Conservation (phyloP, 2,797 vertebrate genomes). For the Hydrophis major region DNA sequence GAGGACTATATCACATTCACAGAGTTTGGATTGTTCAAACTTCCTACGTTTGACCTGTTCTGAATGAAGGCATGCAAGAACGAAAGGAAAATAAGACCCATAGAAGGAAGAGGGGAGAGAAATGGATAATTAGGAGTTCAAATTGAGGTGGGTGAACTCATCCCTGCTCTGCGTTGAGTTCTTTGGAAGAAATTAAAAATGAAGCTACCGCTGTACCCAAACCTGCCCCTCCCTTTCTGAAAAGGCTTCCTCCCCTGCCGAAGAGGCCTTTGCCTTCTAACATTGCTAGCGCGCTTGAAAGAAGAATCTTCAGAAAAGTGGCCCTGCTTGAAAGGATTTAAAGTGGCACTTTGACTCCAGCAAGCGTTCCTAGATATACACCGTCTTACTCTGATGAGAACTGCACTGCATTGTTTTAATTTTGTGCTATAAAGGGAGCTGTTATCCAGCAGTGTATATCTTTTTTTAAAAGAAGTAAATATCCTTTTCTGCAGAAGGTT, state of each 20-base stretch:
- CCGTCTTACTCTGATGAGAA: neutral
- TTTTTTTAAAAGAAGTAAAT: neutral
- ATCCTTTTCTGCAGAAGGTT: neutral
- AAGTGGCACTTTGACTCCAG: neutral
- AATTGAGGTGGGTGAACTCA: neutral
- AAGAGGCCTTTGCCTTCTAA: neutral
- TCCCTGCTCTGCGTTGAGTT: neutral
- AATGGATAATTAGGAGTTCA: neutral
- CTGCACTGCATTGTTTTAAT: neutral
- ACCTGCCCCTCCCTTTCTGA: neutral
- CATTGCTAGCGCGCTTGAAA: neutral
- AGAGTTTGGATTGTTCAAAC: neutral
- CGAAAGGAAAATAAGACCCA: neutral
- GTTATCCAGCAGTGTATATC: neutral
- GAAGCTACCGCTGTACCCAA: neutral
- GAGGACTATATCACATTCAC: neutral
- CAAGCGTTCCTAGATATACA: neutral
- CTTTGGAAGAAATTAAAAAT: neutral
- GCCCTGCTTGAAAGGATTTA: neutral
- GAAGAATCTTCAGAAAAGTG: neutral
- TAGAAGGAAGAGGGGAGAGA: neutral
- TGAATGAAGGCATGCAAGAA: neutral
- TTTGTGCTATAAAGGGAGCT: neutral
- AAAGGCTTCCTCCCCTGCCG: neutral
- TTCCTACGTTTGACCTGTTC: neutral